Conservation (phyloP, 2,888 invertebrate species). For the Xestia sexstrigata region DNA sequence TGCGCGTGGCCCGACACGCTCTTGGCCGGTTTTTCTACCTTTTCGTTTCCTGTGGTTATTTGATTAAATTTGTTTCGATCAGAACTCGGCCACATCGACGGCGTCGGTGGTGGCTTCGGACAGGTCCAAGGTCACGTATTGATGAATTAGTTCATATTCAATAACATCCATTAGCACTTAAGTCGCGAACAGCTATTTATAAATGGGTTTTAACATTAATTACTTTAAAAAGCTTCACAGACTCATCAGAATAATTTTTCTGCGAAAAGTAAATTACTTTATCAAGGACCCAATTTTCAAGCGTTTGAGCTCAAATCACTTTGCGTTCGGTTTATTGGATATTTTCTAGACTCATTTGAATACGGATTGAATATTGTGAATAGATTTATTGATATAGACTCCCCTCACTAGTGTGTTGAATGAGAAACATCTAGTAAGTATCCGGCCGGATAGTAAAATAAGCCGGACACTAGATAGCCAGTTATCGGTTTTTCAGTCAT, state of each 20-base stretch:
- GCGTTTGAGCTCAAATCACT: constrained; percentile 50
- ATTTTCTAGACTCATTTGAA: constrained; percentile 45
- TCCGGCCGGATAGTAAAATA: constrained; percentile 20
- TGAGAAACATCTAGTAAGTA: neutral
- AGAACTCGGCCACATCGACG: no score
- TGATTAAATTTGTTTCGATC: no score
- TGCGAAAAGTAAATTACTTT: constrained; percentile 51
- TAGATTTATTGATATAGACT: constrained; percentile 9
- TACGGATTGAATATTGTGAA: constrained; percentile 21
- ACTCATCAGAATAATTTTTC: constrained; percentile 47
- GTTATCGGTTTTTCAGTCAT: neutral
- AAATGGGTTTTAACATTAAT: constrained; percentile 43
- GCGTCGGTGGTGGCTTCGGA: no score
- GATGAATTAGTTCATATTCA: constrained; percentile 43
- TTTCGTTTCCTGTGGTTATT: no score
- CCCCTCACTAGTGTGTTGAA: neutral
- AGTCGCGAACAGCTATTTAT: constrained; percentile 33
- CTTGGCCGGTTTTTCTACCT: no score
- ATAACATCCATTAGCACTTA: constrained; percentile 51
- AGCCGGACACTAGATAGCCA: constrained; percentile 1
- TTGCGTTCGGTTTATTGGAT: constrained; percentile 56
- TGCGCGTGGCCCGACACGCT: no score
- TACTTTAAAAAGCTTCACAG: constrained; percentile 31
- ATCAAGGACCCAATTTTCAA: constrained; percentile 54
- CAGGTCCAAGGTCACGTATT: no score